Percentiles rank a stretch among this genome's conserved stretches.
phyloP scores from a whole-genome alignment of 1,140 invertebrate species.

The Hermetia illucens region DNA sequence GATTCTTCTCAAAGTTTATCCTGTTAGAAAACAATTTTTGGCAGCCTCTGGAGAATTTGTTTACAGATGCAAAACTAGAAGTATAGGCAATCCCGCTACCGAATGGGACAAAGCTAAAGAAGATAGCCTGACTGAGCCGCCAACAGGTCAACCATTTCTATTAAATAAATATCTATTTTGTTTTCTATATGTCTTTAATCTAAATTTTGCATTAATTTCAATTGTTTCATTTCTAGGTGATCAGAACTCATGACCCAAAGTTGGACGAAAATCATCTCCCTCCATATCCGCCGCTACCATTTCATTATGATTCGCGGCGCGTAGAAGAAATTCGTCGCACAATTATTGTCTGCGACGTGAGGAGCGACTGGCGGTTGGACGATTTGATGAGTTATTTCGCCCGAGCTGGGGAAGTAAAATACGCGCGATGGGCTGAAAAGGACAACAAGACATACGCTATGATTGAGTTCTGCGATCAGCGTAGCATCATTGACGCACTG shows the following conservation, averaged over 20 bases:
- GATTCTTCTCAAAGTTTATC: no score
- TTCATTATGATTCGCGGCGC: slow-evolving; percentile 73
- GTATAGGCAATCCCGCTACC: no score
- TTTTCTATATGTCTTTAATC: not conserved
- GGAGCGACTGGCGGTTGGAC: slow-evolving; percentile 51
- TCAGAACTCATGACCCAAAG: slow-evolving; percentile 84
- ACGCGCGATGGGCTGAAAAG: slow-evolving; percentile 78
- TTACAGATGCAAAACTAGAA: no score
- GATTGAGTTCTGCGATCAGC: slow-evolving; percentile 89
- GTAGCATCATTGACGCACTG: slow-evolving; percentile 72
- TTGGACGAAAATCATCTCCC: slow-evolving; percentile 72
- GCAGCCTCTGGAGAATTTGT: no score
- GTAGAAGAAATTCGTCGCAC: slow-evolving; percentile 95
- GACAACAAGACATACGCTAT: slow-evolving; percentile 67
- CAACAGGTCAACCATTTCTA: no score
- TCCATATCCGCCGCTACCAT: slow-evolving; percentile 83
- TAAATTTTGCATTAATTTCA: not conserved
- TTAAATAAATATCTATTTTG: no score
- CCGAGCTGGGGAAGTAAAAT: slow-evolving; percentile 86
- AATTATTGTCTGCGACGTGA: slow-evolving; percentile 64
- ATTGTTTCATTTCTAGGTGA: slow-evolving; percentile 37
- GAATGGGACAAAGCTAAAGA: no score
- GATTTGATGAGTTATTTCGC: slow-evolving; percentile 77
- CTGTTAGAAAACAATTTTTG: no score
- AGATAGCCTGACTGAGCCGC: no score